A percentile compares a stretch with the other conserved stretches of the same genome.
phyloP scores from a whole-genome alignment of 2,797 vertebrate species.

The Bufotes viridis region DNA sequence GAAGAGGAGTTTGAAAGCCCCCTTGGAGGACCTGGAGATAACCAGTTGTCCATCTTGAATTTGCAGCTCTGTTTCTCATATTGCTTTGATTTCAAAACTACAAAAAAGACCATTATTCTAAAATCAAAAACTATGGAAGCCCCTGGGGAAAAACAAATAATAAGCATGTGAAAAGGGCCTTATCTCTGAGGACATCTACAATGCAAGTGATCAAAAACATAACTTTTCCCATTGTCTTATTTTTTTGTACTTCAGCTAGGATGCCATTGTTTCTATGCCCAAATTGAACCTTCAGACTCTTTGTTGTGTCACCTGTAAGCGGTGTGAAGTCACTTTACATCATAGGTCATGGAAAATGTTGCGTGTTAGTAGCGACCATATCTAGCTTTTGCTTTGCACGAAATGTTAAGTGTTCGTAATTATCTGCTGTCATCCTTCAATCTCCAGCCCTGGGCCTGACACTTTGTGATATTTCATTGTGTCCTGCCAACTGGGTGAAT shows the following conservation, averaged over 20 bases:
- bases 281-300: background rate
- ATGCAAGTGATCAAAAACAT: too few relatives aligned
- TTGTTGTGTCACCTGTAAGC: slow-evolving; percentile 16
- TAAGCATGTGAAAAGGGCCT: too few relatives aligned
- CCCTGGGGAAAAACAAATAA: too few relatives aligned
- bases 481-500: background rate
- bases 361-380: background rate
- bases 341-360: slow-evolving; percentile 51
- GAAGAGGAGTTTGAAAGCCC: too few relatives aligned
- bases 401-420: slow-evolving; percentile 52
- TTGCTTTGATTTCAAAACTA: too few relatives aligned
- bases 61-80: too few relatives aligned
- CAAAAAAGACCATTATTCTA: too few relatives aligned
- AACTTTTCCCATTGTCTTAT: too few relatives aligned
- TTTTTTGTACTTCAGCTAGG: background rate
- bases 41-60: too few relatives aligned
- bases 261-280: background rate
- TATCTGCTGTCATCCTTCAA: slow-evolving; percentile 38
- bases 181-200: too few relatives aligned
- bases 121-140: too few relatives aligned
- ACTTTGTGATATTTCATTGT: background rate
- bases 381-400: slow-evolving; percentile 30
- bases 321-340: background rate
- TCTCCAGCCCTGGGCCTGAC: slow-evolving; percentile 17
- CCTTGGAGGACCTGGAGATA: background rate